phyloP scores from a whole-genome alignment of 2,888 invertebrate genomes.

The Lepidonotus clava region DNA sequence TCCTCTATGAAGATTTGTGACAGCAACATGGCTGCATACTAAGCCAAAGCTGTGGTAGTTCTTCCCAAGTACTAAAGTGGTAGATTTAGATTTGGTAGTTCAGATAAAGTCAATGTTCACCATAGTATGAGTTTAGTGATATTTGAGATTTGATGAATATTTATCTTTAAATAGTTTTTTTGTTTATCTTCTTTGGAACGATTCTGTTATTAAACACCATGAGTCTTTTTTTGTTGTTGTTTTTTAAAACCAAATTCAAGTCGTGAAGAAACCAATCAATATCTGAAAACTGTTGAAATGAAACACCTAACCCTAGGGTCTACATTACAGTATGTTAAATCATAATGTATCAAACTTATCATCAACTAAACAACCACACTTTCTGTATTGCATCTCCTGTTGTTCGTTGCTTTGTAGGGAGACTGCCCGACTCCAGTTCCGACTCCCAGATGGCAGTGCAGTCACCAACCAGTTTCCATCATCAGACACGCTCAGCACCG shows the following conservation, averaged over 20 bases:
- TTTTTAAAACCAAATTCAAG: background rate
- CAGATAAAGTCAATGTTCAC: too few species aligned
- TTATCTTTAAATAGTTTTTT: too few species aligned
- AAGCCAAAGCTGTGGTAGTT: too few species aligned
- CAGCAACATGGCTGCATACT: too few species aligned
- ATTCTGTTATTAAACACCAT: background rate
- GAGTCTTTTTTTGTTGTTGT: background rate
- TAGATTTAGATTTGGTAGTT: too few species aligned
- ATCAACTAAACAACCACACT: background rate
- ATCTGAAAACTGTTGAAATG: background rate
- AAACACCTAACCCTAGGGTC: conserved; percentile 26
- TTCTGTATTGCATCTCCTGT: conserved; percentile 14
- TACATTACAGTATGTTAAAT: conserved; percentile 9
- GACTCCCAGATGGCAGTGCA: conserved; percentile 89
- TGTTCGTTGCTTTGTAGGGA: conserved; percentile 76
- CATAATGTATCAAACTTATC: background rate
- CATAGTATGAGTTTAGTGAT: too few species aligned
- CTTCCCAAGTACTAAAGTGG: too few species aligned
- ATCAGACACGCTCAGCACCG: conserved; percentile 85
- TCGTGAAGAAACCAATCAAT: background rate
- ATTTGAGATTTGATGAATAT: too few species aligned
- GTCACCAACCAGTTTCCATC: conserved; percentile 88
- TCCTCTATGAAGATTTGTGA: too few species aligned
- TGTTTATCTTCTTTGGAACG: too few species aligned
- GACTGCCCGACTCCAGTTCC: conserved; percentile 90